Evolutionary conservation across 2,113 vertebrate species (phyloP).

Genomic region (Taurulus bubalis): DNA sequence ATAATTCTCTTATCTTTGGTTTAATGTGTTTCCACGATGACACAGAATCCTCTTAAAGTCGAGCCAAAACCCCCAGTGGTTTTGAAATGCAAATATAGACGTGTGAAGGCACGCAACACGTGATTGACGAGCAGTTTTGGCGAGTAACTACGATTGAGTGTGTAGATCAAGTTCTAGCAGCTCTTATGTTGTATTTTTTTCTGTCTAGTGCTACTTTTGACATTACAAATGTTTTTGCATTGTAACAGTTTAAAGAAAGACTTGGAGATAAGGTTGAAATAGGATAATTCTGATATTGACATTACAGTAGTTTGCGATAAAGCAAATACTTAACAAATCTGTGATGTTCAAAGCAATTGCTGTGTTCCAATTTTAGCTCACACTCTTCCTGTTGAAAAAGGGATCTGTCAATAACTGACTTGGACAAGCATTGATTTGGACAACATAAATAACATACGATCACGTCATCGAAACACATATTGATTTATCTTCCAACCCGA

Average conservation of each 20-base stretch:
- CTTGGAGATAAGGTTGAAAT: neutral
- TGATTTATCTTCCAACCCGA: neutral
- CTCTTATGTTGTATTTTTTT: neutral
- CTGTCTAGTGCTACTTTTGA: neutral
- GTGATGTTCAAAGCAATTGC: neutral
- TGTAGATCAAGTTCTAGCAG: neutral
- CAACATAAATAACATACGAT: neutral
- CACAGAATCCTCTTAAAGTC: slow-evolving; percentile 40
- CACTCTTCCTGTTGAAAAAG: neutral
- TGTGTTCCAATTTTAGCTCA: neutral
- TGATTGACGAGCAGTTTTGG: neutral
- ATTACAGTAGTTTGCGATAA: neutral
- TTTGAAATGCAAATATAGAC: slow-evolving; percentile 14
- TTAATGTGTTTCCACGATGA: slow-evolving; percentile 34
- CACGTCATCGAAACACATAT: neutral
- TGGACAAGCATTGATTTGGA: neutral
- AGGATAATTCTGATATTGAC: neutral
- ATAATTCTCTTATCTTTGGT: slow-evolving; percentile 48
- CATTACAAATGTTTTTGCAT: neutral
- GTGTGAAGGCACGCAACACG: neutral
- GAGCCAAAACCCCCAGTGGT: neutral
- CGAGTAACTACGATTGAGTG: neutral
- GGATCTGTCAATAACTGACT: neutral
- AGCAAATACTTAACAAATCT: neutral
- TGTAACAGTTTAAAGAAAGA: neutral